Percentiles rank a stretch among this genome's conserved stretches.
phyloP scores from a whole-genome alignment of 2,797 vertebrate species.

The Smutsia temminckii region DNA sequence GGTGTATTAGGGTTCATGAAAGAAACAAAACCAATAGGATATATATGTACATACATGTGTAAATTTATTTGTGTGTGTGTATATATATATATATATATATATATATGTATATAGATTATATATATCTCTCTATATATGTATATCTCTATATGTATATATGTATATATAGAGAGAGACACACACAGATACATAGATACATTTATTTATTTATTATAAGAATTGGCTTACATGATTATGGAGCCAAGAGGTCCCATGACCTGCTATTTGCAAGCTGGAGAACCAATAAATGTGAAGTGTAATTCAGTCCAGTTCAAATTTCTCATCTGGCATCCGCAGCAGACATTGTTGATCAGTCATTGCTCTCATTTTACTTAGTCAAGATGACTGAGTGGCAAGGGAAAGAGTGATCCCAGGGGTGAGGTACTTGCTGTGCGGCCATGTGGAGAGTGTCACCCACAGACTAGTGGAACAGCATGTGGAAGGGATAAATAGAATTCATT shows the following conservation, averaged over 20 bases:
- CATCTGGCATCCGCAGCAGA: background rate
- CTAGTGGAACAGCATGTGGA: background rate
- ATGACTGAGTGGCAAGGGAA: background rate
- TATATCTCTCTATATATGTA: no score
- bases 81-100: no score
- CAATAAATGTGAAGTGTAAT: background rate
- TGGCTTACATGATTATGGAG: background rate
- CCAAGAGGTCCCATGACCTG: background rate
- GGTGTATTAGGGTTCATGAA: background rate
- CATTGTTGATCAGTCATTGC: background rate
- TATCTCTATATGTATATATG: no score
- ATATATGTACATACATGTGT: background rate
- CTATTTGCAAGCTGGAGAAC: background rate
- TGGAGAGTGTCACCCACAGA: background rate
- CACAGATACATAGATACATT: background rate
- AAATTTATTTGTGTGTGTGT: no score
- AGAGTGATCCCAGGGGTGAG: background rate
- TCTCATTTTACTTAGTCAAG: background rate
- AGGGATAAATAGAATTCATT: background rate
- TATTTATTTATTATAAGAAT: background rate
- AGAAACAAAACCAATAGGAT: background rate
- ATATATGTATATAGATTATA: no score
- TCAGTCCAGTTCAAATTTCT: background rate
- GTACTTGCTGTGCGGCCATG: background rate
- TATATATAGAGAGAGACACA: background rate